Evolutionary conservation across 1,140 invertebrate species (phyloP).

Genomic region (Colletes gigas): DNA sequence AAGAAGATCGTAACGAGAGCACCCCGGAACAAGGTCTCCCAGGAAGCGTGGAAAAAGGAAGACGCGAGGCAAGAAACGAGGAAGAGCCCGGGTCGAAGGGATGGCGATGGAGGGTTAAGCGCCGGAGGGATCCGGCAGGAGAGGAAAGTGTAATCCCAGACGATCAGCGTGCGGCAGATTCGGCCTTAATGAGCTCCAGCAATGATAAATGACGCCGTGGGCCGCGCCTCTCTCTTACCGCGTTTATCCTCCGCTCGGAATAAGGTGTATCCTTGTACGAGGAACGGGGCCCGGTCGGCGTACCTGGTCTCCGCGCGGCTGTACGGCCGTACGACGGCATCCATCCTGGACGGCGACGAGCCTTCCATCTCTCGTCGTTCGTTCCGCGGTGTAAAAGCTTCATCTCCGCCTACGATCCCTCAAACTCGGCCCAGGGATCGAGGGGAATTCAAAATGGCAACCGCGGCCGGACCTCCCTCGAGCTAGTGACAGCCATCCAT

Average conservation of each 20-base stretch:
- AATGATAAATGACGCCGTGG: constrained; percentile 79
- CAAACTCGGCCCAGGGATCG: constrained; percentile 74
- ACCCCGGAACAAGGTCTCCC: constrained; percentile 16
- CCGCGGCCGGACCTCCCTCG: constrained; percentile 52
- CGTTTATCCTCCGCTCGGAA: constrained; percentile 70
- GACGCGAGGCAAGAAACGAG: constrained; percentile 38
- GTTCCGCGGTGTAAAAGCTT: constrained; percentile 71
- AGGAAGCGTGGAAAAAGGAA: constrained; percentile 4
- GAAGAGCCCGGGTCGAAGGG: constrained; percentile 30
- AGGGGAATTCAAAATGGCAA: constrained; percentile 80
- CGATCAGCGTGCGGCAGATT: constrained; percentile 78
- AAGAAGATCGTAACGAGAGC: constrained; percentile 24
- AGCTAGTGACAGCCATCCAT: constrained; percentile 76
- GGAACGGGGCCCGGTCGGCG: constrained; percentile 52
- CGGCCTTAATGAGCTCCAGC: constrained; percentile 77
- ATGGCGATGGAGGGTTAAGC: constrained; percentile 65
- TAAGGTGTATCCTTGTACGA: constrained; percentile 71
- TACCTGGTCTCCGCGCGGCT: constrained; percentile 52
- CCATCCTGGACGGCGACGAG: constrained; percentile 66
- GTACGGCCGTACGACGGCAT: constrained; percentile 58
- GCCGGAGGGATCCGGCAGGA: constrained; percentile 62
- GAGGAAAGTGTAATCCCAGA: constrained; percentile 76
- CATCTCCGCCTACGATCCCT: constrained; percentile 81
- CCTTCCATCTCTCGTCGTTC: constrained; percentile 72
- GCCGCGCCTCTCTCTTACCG: constrained; percentile 69